Percentiles rank a stretch among this genome's conserved stretches.
These are phyloP conservation scores for Rhabdomys dilectus DNA, from an alignment of 2,113 vertebrate genomes.

Conservation along the genomic window DNA sequence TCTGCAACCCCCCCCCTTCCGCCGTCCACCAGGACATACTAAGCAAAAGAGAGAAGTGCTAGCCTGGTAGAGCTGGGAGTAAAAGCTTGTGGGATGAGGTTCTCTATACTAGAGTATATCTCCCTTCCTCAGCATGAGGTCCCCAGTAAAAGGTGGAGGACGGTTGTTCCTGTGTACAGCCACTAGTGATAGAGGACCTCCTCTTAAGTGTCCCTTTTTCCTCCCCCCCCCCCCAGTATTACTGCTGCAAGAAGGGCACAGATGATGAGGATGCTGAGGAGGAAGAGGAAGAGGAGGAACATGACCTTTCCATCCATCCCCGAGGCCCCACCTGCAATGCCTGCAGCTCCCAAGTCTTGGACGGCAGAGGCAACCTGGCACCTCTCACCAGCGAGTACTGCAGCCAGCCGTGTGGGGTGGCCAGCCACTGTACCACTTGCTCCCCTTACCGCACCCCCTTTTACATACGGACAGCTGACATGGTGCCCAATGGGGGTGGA, in stretches of 20 bases:
- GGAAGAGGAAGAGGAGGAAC: slow-evolving; percentile 89
- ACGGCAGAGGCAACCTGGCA: slow-evolving; percentile 86
- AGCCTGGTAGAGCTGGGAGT: background rate
- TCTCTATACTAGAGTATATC: background rate
- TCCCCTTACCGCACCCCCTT: slow-evolving; percentile 94
- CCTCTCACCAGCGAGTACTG: slow-evolving; percentile 85
- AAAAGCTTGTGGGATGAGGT: background rate
- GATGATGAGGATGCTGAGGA: slow-evolving; percentile 90
- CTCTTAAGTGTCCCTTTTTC: background rate
- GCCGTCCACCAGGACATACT: background rate
- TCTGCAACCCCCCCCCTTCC: no score
- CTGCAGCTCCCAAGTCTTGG: slow-evolving; percentile 91
- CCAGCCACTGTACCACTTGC: slow-evolving; percentile 91
- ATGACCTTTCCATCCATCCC: slow-evolving; percentile 85
- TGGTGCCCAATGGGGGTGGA: slow-evolving; percentile 95
- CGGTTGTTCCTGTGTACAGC: background rate
- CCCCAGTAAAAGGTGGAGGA: fast-evolving
- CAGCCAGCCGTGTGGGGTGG: slow-evolving; percentile 79
- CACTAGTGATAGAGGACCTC: background rate
- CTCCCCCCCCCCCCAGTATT: slow-evolving; percentile 89
- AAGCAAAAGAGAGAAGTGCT: background rate
- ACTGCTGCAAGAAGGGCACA: slow-evolving; percentile 97
- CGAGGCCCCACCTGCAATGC: slow-evolving; percentile 91
- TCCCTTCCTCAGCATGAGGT: background rate
- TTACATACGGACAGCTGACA: slow-evolving; percentile 93